These are phyloP conservation scores for Vicugna pacos DNA, from an alignment of 2,113 vertebrate species.

Conservation along the genomic window DNA sequence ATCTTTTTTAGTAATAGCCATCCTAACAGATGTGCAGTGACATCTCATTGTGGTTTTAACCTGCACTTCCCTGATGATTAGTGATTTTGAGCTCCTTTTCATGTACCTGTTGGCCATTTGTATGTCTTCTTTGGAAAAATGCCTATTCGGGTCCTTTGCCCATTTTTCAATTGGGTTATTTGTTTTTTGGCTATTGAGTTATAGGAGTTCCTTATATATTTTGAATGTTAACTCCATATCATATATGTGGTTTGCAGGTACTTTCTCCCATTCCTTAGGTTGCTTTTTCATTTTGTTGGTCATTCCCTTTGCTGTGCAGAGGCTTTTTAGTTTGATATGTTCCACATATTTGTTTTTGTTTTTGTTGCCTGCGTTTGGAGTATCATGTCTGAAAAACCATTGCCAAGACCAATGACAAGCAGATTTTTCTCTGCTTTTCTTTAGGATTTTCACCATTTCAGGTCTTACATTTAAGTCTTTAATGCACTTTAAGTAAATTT, in stretches of 20 bases:
- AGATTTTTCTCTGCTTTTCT: not conserved
- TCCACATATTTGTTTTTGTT: not conserved
- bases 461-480: not conserved
- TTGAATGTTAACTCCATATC: not conserved
- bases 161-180: not conserved
- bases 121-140: constrained; percentile 8
- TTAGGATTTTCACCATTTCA: not conserved
- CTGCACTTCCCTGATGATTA: not conserved
- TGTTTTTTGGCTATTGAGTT: not conserved
- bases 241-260: not conserved
- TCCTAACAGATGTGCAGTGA: not conserved
- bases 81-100: not conserved
- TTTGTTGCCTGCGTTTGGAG: not conserved
- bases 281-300: not conserved
- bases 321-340: not conserved
- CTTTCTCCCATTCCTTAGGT: not conserved
- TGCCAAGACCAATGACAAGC: not conserved
- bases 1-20: not conserved
- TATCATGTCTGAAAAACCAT: not conserved
- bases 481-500: not conserved
- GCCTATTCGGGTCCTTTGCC: not conserved
- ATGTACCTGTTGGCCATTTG: not conserved
- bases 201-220: not conserved
- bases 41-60: not conserved
- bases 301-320: not conserved